Evolutionary conservation across 2,113 vertebrate species (phyloP).

Genomic region (Eira barbara): DNA sequence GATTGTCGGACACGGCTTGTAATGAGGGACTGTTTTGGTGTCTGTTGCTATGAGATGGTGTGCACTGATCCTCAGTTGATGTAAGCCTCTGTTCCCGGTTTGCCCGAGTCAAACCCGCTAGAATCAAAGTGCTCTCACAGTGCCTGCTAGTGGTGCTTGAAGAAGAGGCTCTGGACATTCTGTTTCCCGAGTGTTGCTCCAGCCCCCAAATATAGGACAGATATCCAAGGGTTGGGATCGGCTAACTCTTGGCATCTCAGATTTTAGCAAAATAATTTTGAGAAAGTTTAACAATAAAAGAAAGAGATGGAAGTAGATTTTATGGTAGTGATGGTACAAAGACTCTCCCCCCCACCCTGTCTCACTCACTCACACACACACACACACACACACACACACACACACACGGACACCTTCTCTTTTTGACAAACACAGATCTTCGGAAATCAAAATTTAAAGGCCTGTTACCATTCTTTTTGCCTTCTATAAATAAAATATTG

Average conservation of each 20-base stretch:
- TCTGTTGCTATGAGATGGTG: constrained; percentile 80
- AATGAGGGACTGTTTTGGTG: constrained; percentile 79
- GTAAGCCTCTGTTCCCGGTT: constrained; percentile 50
- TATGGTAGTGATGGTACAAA: not conserved
- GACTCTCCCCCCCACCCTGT: no score
- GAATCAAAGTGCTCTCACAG: constrained; percentile 20
- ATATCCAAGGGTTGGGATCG: accelerated
- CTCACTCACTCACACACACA: no score
- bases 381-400: no score
- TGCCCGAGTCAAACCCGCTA: not conserved
- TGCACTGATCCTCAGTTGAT: constrained; percentile 51
- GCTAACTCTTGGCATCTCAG: not conserved
- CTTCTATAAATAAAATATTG: constrained; percentile 9
- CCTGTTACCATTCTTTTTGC: not conserved
- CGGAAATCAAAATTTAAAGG: not conserved
- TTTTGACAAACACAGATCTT: not conserved
- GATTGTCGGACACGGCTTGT: constrained; percentile 79
- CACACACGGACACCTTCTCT: not conserved
- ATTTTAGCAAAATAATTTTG: not conserved
- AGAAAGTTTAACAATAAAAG: not conserved
- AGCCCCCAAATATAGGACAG: not conserved
- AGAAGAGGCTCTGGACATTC: not conserved
- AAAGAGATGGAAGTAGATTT: not conserved
- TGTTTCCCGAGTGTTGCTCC: not conserved
- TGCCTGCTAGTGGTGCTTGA: constrained; percentile 65